Percentiles rank a stretch among this genome's conserved stretches.
Evolutionary conservation across 2,113 vertebrate genomes (phyloP).

Genomic region (Montifringilla adamsi): DNA sequence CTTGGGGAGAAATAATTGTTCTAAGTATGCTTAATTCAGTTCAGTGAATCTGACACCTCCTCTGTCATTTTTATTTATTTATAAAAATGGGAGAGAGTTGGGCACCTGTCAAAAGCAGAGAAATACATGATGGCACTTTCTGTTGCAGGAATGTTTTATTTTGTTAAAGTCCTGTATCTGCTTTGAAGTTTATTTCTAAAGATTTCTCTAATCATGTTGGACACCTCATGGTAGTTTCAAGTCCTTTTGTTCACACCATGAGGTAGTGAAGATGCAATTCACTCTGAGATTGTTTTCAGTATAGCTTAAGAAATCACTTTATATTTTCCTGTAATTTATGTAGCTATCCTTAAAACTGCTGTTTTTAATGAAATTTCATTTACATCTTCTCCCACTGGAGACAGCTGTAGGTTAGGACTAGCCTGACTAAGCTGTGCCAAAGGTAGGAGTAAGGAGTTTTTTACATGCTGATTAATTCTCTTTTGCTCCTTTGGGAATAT

Average conservation of each 20-base stretch:
- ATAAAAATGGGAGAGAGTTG: background rate
- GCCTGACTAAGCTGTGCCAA: slow-evolving; percentile 71
- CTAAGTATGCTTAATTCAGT: slow-evolving; percentile 8
- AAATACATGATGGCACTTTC: background rate
- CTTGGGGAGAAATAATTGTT: slow-evolving; percentile 36
- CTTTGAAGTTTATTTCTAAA: background rate
- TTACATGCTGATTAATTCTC: slow-evolving; percentile 71
- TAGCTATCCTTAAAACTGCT: slow-evolving; percentile 59
- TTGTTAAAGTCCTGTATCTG: background rate
- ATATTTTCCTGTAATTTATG: slow-evolving; percentile 40
- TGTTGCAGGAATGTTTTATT: background rate
- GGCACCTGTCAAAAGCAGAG: background rate
- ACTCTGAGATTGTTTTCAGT: background rate
- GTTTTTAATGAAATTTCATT: slow-evolving; percentile 66
- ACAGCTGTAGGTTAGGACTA: slow-evolving; percentile 71
- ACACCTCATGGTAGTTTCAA: background rate
- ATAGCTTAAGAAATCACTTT: background rate
- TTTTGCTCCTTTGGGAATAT: slow-evolving; percentile 66
- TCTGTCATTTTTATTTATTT: slow-evolving; percentile 43
- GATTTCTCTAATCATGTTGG: background rate
- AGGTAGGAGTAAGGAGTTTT: slow-evolving; percentile 72
- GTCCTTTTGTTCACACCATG: background rate
- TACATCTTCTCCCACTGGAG: slow-evolving; percentile 68
- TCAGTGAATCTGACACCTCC: slow-evolving; percentile 4
- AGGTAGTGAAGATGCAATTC: background rate